These are phyloP conservation scores for Thamnophis sirtalis DNA, from an alignment of 2,113 vertebrate genomes.

Conservation along the genomic window DNA sequence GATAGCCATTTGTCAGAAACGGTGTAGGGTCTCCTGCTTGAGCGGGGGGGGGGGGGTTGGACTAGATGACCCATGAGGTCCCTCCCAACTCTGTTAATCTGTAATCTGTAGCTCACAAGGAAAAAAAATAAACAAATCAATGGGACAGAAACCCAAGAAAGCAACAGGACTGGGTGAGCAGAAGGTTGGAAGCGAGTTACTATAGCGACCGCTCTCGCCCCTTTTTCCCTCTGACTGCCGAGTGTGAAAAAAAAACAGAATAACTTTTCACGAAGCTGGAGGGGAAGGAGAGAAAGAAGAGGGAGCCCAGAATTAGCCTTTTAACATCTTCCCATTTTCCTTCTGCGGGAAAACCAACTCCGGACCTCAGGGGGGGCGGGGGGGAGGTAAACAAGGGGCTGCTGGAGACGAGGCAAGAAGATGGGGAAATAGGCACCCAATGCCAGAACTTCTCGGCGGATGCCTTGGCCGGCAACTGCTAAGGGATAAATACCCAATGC, in stretches of 20 bases:
- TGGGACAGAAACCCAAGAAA: slow-evolving; percentile 23
- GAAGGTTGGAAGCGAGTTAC: slow-evolving; percentile 56
- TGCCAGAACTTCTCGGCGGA: too few species aligned
- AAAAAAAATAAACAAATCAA: background rate
- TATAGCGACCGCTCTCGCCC: slow-evolving; percentile 54
- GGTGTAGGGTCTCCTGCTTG: too few species aligned
- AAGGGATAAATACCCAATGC: too few species aligned
- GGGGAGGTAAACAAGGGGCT: too few species aligned
- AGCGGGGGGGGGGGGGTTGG: too few species aligned
- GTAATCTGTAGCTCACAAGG: background rate
- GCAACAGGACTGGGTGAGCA: slow-evolving; percentile 51
- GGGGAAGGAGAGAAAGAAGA: slow-evolving; percentile 2
- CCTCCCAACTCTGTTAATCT: too few species aligned
- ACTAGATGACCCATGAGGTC: too few species aligned
- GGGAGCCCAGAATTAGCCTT: background rate
- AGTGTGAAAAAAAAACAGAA: slow-evolving; percentile 14
- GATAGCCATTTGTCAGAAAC: too few species aligned
- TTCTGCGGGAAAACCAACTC: background rate
- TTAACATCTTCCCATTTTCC: background rate
- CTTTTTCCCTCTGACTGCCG: slow-evolving; percentile 16
- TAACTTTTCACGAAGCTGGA: background rate
- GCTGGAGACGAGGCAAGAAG: background rate
- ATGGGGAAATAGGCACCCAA: too few species aligned
- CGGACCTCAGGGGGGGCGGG: too few species aligned
- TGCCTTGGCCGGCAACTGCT: too few species aligned